Evolutionary conservation across 2,797 vertebrate genomes (phyloP).

Genomic region (Mareca strepera): DNA sequence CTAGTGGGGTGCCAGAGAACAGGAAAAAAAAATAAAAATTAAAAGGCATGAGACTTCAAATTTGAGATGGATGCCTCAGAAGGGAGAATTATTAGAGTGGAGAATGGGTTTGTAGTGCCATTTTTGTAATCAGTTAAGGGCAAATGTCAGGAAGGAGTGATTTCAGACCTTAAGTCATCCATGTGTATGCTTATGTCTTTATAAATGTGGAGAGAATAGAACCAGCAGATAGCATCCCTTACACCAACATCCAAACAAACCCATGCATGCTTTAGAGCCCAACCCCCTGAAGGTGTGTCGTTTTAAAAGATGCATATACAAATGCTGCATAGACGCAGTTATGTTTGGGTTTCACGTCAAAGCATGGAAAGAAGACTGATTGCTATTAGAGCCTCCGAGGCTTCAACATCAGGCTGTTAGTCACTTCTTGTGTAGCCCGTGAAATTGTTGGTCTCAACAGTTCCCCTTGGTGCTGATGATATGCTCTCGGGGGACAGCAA

Average conservation of each 20-base stretch:
- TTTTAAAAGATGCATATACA: not conserved
- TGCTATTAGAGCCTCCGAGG: not conserved
- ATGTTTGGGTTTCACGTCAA: not conserved
- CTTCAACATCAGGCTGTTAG: not conserved
- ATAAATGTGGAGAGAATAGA: not conserved
- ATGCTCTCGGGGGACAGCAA: not conserved
- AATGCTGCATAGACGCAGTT: not conserved
- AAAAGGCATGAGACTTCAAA: not conserved
- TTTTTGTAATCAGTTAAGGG: not conserved
- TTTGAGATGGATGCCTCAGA: slow-evolving; percentile 1
- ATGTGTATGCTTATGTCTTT: fast-evolving
- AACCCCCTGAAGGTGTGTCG: too few relatives aligned
- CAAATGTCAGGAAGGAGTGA: not conserved
- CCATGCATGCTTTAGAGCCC: not conserved
- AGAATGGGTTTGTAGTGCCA: not conserved
- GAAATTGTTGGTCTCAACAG: not conserved
- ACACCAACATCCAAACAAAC: not conserved
- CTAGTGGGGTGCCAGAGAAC: not conserved
- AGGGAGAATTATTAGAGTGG: not conserved
- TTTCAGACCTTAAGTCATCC: not conserved
- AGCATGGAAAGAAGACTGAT: not conserved
- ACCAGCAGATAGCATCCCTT: not conserved
- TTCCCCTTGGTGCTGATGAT: not conserved
- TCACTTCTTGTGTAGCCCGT: not conserved
- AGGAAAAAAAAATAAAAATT: not conserved